phyloP scores from a whole-genome alignment of 2,797 vertebrate genomes.

The Amblyopsis hoosieri region DNA sequence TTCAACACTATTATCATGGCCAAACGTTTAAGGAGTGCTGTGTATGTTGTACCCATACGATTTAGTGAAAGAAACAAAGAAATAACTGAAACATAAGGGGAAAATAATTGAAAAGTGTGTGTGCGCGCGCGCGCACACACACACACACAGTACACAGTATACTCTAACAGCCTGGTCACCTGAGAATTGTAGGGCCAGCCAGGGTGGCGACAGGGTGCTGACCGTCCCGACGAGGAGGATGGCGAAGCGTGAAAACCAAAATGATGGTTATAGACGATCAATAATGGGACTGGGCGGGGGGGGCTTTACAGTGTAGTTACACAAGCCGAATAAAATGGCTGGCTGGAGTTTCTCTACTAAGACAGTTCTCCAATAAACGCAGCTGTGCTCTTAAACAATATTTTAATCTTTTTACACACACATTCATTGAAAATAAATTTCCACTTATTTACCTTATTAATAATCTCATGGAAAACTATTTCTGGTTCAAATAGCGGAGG shows the following conservation, averaged over 20 bases:
- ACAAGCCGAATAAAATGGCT: slow-evolving; percentile 58
- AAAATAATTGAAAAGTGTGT: neutral
- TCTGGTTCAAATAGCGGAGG: neutral
- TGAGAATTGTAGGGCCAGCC: slow-evolving; percentile 44
- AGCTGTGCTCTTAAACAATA: slow-evolving; percentile 26
- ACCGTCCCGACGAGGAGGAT: slow-evolving; percentile 36
- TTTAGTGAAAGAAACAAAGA: neutral
- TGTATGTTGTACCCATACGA: too few species aligned
- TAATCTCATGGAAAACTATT: slow-evolving; percentile 6
- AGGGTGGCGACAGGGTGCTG: slow-evolving; percentile 35
- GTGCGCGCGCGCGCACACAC: slow-evolving; percentile 4
- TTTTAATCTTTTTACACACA: slow-evolving; percentile 14
- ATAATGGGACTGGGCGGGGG: slow-evolving; percentile 23
- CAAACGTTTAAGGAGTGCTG: too few species aligned
- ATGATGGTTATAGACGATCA: slow-evolving; percentile 62
- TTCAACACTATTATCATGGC: too few species aligned
- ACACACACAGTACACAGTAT: neutral
- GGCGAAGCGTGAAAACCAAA: slow-evolving; percentile 52
- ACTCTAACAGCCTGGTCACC: slow-evolving; percentile 36
- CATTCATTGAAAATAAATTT: too few species aligned
- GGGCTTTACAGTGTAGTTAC: slow-evolving; percentile 24
- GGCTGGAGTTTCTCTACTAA: slow-evolving; percentile 57
- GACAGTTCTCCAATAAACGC: slow-evolving; percentile 63
- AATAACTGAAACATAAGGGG: neutral
- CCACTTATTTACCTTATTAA: slow-evolving; percentile 1